These are phyloP conservation scores for Cheilosia grossa DNA, from an alignment of 2,888 invertebrate genomes.

Conservation along the genomic window DNA sequence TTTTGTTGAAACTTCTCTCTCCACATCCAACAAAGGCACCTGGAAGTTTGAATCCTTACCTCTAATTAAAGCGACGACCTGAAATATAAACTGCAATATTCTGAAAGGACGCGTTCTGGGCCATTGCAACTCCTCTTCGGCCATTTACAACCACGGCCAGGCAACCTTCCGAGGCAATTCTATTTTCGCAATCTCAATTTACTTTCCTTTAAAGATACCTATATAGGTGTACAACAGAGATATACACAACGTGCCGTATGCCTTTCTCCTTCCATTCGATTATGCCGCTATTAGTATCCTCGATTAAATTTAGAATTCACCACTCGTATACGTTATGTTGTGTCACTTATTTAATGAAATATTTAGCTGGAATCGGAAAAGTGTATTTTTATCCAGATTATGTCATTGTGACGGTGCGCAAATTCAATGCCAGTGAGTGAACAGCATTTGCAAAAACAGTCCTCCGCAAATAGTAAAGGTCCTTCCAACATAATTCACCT, in stretches of 20 bases:
- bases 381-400: conserved; percentile 72
- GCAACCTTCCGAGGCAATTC: background rate
- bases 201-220: conserved; percentile 19
- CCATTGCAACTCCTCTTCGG: too few relatives aligned
- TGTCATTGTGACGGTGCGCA: conserved; percentile 70
- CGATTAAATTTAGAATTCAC: conserved; percentile 66
- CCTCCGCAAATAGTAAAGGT: conserved; percentile 62
- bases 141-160: too few relatives aligned
- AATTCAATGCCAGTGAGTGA: conserved; percentile 72
- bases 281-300: conserved; percentile 64
- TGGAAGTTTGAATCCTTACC: too few relatives aligned
- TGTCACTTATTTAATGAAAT: conserved; percentile 68
- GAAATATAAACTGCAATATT: too few relatives aligned
- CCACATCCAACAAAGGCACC: too few relatives aligned
- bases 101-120: too few relatives aligned
- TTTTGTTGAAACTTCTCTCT: too few relatives aligned
- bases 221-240: background rate
- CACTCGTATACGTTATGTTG: conserved; percentile 36
- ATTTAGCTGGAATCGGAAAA: conserved; percentile 64
- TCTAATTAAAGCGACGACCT: too few relatives aligned
- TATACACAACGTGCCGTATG: background rate
- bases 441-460: conserved; percentile 58
- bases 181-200: conserved; percentile 38
- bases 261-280: conserved; percentile 54
- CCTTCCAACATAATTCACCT: conserved; percentile 50